Conservation (phyloP, 2,113 vertebrate genomes). For the Paraplagusia blochii region DNA sequence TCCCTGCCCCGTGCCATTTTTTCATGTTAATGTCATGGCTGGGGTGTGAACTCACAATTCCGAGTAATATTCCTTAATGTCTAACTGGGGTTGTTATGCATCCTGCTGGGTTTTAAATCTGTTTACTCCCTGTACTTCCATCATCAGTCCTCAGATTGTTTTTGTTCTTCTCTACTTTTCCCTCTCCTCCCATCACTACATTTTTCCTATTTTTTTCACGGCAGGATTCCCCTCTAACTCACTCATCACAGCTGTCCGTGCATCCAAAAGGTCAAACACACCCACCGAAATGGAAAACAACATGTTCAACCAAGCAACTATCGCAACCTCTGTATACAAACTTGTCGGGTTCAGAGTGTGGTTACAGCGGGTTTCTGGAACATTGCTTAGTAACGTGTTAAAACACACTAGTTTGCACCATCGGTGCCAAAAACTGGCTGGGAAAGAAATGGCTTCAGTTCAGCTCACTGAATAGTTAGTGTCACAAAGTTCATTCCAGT, state of each 20-base stretch:
- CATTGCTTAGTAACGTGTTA: slow-evolving; percentile 50
- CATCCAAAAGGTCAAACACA: slow-evolving; percentile 52
- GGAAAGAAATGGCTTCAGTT: background rate
- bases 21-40: too few relatives aligned
- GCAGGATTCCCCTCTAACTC: slow-evolving; percentile 27
- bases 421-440: background rate
- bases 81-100: slow-evolving; percentile 12
- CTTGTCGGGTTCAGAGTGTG: slow-evolving; percentile 18
- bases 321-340: slow-evolving; percentile 29
- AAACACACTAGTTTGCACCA: slow-evolving; percentile 8
- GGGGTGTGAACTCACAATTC: background rate
- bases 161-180: slow-evolving; percentile 17
- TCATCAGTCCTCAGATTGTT: slow-evolving; percentile 7
- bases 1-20: too few relatives aligned
- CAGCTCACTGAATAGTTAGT: background rate
- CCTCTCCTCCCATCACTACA: slow-evolving; percentile 1
- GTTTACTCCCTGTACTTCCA: slow-evolving; percentile 5
- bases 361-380: slow-evolving; percentile 36
- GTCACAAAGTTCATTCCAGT: background rate
- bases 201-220: slow-evolving; percentile 14
- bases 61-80: background rate
- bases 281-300: slow-evolving; percentile 47
- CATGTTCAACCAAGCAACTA: background rate
- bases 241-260: slow-evolving; percentile 26
- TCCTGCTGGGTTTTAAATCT: background rate